Percentiles rank a stretch among this genome's conserved stretches.
Conservation (phyloP, 2,797 vertebrate genomes). For the Bovichtus variegatus region DNA sequence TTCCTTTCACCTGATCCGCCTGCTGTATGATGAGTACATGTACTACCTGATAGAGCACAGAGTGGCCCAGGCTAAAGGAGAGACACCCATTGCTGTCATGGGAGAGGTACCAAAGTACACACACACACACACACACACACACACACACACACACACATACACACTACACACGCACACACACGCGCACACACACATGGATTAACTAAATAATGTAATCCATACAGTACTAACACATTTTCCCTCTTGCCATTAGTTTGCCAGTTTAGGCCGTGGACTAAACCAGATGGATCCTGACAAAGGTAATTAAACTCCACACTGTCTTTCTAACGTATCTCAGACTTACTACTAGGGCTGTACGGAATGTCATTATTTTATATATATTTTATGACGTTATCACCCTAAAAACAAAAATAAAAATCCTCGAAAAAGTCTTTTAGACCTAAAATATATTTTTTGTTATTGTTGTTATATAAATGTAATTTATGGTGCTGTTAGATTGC, state of each 20-base stretch:
- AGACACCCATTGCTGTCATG: conserved; percentile 96
- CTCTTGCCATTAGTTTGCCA: conserved; percentile 88
- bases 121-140: background rate
- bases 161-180: background rate
- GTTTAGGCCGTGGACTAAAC: conserved; percentile 90
- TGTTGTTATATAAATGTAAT: too few species aligned
- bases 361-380: too few species aligned
- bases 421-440: too few species aligned
- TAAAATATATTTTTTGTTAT: too few species aligned
- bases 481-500: too few species aligned
- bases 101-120: conserved; percentile 87
- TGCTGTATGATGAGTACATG: conserved; percentile 97
- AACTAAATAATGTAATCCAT: background rate
- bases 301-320: conserved; percentile 56
- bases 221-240: conserved; percentile 23
- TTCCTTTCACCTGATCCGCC: conserved; percentile 94
- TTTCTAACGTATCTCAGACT: background rate
- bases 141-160: too few species aligned
- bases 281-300: conserved; percentile 95
- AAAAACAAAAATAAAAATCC: too few species aligned
- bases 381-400: too few species aligned
- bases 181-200: background rate
- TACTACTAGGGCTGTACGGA: too few species aligned
- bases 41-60: conserved; percentile 96
- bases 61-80: conserved; percentile 93